These are phyloP conservation scores for Herminia tarsipennalis DNA, from an alignment of 2,888 invertebrate species.

Conservation along the genomic window DNA sequence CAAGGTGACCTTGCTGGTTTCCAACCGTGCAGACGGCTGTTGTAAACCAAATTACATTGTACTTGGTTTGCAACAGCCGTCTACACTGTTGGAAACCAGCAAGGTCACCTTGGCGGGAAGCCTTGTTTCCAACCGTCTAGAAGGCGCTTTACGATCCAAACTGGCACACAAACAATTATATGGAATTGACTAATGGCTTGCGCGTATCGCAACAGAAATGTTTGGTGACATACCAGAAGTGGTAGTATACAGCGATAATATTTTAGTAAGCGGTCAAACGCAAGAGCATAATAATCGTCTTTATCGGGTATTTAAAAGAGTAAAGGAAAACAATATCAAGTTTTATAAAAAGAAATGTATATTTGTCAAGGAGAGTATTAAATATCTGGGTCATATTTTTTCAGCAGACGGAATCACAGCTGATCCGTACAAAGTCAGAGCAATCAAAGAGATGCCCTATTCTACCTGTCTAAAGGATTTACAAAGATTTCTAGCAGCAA, in stretches of 20 bases:
- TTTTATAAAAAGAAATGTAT: slow-evolving; percentile 33
- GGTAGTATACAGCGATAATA: slow-evolving; percentile 27
- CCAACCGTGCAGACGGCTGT: no score
- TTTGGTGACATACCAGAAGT: slow-evolving; percentile 13
- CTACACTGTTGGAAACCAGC: no score
- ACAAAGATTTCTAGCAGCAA: slow-evolving; percentile 17
- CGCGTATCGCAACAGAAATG: no score
- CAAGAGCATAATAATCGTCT: slow-evolving; percentile 14
- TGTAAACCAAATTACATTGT: no score
- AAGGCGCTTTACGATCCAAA: no score
- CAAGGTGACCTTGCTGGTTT: no score
- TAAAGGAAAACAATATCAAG: slow-evolving; percentile 20
- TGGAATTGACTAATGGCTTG: background rate
- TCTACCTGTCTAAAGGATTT: slow-evolving; percentile 8
- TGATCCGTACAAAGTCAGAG: slow-evolving; percentile 24
- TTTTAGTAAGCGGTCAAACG: slow-evolving; percentile 24
- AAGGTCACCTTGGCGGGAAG: no score
- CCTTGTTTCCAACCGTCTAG: no score
- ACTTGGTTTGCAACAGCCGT: no score
- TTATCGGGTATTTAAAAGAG: slow-evolving; percentile 22
- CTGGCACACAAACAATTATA: background rate
- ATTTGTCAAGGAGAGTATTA: slow-evolving; percentile 19
- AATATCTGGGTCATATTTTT: slow-evolving; percentile 29
- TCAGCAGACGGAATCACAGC: slow-evolving; percentile 13
- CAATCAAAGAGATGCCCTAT: slow-evolving; percentile 22